Evolutionary conservation across 2,888 invertebrate genomes (phyloP).

Genomic region (Notodonta ziczac): DNA sequence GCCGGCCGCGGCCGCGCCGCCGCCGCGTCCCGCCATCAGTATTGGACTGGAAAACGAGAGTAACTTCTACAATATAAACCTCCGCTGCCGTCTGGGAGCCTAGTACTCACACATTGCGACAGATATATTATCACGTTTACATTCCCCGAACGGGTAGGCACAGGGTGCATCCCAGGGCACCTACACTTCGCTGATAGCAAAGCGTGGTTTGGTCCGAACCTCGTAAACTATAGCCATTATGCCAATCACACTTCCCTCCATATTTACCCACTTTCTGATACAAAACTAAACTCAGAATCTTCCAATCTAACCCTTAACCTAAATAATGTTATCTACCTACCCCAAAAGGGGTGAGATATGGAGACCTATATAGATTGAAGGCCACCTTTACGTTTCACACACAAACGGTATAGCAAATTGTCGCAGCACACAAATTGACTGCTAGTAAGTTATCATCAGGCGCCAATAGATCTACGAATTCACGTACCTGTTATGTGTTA

Average conservation of each 20-base stretch:
- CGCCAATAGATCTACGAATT: not conserved
- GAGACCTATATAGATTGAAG: not conserved
- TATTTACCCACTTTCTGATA: too few relatives aligned
- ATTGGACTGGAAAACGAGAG: not conserved
- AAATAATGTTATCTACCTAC: not conserved
- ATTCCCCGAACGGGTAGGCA: too few relatives aligned
- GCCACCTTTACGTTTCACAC: not conserved
- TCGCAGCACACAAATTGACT: not conserved
- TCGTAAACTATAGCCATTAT: too few relatives aligned
- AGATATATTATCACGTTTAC: too few relatives aligned
- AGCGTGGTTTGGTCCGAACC: too few relatives aligned
- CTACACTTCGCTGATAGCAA: too few relatives aligned
- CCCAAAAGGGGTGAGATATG: not conserved
- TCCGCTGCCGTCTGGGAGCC: too few relatives aligned
- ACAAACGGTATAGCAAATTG: not conserved
- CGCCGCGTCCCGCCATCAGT: conserved; percentile 21
- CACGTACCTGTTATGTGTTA: not conserved
- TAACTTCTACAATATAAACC: too few relatives aligned
- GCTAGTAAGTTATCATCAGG: not conserved
- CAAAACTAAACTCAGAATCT: too few relatives aligned
- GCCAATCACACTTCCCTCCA: too few relatives aligned
- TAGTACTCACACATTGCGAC: too few relatives aligned
- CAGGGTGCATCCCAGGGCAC: too few relatives aligned
- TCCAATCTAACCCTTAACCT: not conserved
- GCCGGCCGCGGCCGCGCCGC: conserved; percentile 37